Evolutionary conservation across 1,140 invertebrate species (phyloP).

Genomic region (Piezodorus guildinii): DNA sequence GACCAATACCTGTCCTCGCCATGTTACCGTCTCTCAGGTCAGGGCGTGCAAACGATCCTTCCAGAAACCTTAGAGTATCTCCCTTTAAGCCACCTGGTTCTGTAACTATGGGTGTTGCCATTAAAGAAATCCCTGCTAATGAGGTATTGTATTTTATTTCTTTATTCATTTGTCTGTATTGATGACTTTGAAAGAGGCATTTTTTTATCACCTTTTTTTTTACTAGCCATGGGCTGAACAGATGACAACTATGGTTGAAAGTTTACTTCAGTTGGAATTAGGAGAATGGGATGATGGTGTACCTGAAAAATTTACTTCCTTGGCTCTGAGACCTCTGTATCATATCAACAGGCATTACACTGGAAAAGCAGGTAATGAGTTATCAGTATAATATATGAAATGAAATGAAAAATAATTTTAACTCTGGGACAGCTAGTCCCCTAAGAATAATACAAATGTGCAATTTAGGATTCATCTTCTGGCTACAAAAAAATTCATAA

Average conservation of each 20-base stretch:
- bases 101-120: conserved; percentile 31
- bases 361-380: conserved; percentile 11
- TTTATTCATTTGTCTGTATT: neutral
- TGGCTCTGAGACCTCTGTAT: conserved; percentile 34
- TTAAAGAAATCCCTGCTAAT: conserved; percentile 32
- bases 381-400: neutral
- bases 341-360: conserved; percentile 30
- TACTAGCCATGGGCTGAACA: conserved; percentile 30
- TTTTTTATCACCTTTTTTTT: neutral
- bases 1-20: conserved; percentile 20
- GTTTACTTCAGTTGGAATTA: conserved; percentile 35
- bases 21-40: conserved; percentile 16
- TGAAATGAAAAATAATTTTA: too few relatives aligned
- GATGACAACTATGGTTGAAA: conserved; percentile 31
- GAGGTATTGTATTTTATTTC: conserved; percentile 28
- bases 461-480: too few relatives aligned
- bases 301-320: conserved; percentile 34
- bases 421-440: too few relatives aligned
- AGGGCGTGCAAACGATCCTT: conserved; percentile 17
- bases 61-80: conserved; percentile 23
- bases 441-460: too few relatives aligned
- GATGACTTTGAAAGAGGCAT: neutral
- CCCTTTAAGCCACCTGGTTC: conserved; percentile 28
- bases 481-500: too few relatives aligned
- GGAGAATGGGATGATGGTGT: conserved; percentile 30